Evolutionary conservation across 2,113 vertebrate genomes (phyloP).

Genomic region (human): DNA sequence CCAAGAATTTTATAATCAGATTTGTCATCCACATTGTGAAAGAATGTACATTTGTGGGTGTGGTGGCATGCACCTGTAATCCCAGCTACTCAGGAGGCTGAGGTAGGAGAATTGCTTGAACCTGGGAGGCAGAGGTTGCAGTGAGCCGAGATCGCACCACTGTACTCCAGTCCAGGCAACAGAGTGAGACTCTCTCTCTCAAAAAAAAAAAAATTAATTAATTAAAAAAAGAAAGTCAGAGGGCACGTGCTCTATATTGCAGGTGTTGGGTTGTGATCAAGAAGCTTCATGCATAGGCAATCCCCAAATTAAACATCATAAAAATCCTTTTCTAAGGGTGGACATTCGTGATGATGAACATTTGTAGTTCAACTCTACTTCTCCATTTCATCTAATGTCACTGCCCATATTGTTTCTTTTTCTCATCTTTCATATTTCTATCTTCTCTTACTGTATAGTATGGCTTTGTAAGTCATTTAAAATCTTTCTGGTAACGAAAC

Average conservation of each 20-base stretch:
- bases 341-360: neutral
- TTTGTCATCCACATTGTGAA: neutral
- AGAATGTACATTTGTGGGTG: neutral
- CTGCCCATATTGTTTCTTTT: neutral
- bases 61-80: too few species aligned
- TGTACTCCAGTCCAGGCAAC: too few species aligned
- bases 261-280: neutral
- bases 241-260: neutral
- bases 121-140: too few species aligned
- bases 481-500: constrained; percentile 3
- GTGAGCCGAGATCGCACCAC: too few species aligned
- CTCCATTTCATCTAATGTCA: neutral
- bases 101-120: too few species aligned
- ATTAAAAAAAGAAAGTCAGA: neutral
- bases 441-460: neutral
- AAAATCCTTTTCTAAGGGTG: too few species aligned
- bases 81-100: too few species aligned
- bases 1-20: constrained; percentile 15
- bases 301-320: neutral
- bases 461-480: constrained; percentile 29
- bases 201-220: too few species aligned
- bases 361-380: neutral
- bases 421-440: neutral
- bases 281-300: neutral
- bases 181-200: too few species aligned